These are phyloP conservation scores for Huso huso DNA, from an alignment of 2,797 vertebrate genomes.

Conservation along the genomic window DNA sequence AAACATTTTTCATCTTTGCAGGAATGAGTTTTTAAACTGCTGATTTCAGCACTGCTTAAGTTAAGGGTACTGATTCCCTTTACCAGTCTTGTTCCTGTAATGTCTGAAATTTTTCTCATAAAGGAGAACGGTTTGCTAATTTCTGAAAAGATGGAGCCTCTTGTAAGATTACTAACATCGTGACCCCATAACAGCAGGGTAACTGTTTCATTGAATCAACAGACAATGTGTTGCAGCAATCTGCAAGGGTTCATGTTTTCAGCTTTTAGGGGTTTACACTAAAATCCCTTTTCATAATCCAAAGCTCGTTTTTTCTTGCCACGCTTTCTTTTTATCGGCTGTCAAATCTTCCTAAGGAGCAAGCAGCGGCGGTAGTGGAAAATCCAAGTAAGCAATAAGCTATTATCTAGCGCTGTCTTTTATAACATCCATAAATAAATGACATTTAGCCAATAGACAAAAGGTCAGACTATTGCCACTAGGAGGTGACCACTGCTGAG, in stretches of 20 bases:
- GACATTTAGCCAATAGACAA: slow-evolving; percentile 8
- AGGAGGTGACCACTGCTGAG: slow-evolving; percentile 9
- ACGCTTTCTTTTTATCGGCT: not conserved
- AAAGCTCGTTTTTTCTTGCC: not conserved
- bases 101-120: no score
- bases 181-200: not conserved
- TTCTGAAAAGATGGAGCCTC: no score
- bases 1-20: no score
- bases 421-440: slow-evolving; percentile 3
- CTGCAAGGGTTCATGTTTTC: slow-evolving; percentile 38
- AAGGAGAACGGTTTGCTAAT: no score
- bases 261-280: slow-evolving; percentile 29
- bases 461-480: slow-evolving; percentile 3
- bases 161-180: not conserved
- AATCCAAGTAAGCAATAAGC: slow-evolving; percentile 2
- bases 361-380: not conserved
- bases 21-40: no score
- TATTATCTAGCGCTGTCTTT: not conserved
- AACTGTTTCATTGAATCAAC: slow-evolving; percentile 42
- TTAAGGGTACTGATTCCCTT: no score
- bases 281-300: not conserved
- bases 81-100: no score
- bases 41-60: no score
- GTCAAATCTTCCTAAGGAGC: not conserved
- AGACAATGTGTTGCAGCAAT: slow-evolving; percentile 33